Evolutionary conservation across 2,888 invertebrate genomes (phyloP).

Genomic region (Corbicula japonica): DNA sequence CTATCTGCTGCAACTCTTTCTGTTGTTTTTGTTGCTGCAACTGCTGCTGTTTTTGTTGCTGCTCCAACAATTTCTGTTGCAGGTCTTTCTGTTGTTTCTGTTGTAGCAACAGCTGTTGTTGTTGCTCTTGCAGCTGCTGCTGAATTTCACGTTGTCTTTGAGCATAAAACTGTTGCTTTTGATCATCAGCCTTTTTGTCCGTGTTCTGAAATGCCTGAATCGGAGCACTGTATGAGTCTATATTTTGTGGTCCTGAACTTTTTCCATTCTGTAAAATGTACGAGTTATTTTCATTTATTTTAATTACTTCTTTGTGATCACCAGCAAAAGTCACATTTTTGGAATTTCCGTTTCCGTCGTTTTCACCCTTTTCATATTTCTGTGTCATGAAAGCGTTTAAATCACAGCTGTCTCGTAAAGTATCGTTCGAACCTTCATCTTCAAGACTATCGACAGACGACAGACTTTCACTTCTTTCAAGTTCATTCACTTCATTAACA

Average conservation of each 20-base stretch:
- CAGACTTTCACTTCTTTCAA: slow-evolving; percentile 75
- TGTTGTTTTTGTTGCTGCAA: slow-evolving; percentile 52
- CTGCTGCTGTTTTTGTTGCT: slow-evolving; percentile 39
- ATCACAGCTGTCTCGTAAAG: slow-evolving; percentile 63
- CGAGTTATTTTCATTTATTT: slow-evolving; percentile 31
- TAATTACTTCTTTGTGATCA: slow-evolving; percentile 14
- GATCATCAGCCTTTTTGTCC: slow-evolving; percentile 7
- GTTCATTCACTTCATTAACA: slow-evolving; percentile 42
- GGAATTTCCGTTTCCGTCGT: slow-evolving; percentile 19
- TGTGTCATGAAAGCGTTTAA: slow-evolving; percentile 43
- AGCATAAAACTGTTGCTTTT: slow-evolving; percentile 33
- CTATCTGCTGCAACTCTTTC: slow-evolving; percentile 48
- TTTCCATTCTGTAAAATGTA: slow-evolving; percentile 10
- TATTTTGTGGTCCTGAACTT: slow-evolving; percentile 32
- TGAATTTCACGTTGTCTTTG: slow-evolving; percentile 38
- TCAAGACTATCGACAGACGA: slow-evolving; percentile 82
- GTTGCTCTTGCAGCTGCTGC: no score
- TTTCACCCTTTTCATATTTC: slow-evolving; percentile 36
- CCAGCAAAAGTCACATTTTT: slow-evolving; percentile 36
- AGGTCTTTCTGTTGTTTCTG: slow-evolving; percentile 59
- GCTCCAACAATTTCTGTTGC: slow-evolving; percentile 49
- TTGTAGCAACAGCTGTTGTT: slow-evolving; percentile 48
- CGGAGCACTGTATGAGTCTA: slow-evolving; percentile 61
- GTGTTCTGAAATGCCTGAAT: slow-evolving; percentile 34
- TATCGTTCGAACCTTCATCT: slow-evolving; percentile 62